A percentile compares a stretch with the other conserved stretches of the same genome.
Conservation (phyloP, 2,888 invertebrate genomes). For the Leucophenga montana region DNA sequence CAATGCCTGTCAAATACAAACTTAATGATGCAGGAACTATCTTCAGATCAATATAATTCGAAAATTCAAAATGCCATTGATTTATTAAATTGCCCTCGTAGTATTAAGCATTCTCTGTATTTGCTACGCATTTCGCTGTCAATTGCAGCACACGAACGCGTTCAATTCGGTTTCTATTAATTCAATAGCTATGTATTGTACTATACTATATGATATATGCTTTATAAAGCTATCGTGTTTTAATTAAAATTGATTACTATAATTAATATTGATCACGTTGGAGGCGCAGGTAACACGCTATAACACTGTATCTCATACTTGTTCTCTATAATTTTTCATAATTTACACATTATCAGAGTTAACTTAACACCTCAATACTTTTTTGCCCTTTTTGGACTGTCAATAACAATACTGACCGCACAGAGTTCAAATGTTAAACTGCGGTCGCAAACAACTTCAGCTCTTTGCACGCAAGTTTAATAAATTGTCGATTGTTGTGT, state of each 20-base stretch:
- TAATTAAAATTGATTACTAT: conserved; percentile 66
- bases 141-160: conserved; percentile 51
- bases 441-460: conserved; percentile 30
- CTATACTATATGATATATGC: background rate
- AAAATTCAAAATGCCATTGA: too few species aligned
- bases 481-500: conserved; percentile 48
- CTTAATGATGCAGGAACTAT: too few species aligned
- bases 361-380: background rate
- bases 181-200: background rate
- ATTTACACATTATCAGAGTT: conserved; percentile 34
- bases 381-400: background rate
- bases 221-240: conserved; percentile 40
- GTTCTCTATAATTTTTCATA: conserved; percentile 41
- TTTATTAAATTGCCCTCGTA: too few species aligned
- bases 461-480: conserved; percentile 37
- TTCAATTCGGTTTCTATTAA: conserved; percentile 21
- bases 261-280: conserved; percentile 59
- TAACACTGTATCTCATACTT: background rate
- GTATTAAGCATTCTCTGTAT: too few species aligned
- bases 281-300: conserved; percentile 44
- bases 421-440: conserved; percentile 40
- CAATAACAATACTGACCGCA: conserved; percentile 2
- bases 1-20: too few species aligned
- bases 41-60: too few species aligned
- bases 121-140: conserved; percentile 49